Percentiles rank a stretch among this genome's conserved stretches.
These are phyloP conservation scores for Brachionus rotundiformis DNA, from an alignment of 1,140 invertebrate genomes.

Conservation along the genomic window DNA sequence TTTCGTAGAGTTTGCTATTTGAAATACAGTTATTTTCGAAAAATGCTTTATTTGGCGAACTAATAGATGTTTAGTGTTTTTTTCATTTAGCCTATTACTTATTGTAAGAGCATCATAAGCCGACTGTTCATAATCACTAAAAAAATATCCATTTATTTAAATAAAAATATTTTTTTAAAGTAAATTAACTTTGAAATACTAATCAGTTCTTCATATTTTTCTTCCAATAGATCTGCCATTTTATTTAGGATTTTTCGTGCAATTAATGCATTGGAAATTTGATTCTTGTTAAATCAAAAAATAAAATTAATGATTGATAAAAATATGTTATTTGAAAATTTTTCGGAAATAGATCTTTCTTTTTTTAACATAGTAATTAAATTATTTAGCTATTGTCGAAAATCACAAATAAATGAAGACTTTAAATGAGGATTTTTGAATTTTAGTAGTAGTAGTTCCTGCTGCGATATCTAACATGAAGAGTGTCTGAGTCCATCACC, in stretches of 20 bases:
- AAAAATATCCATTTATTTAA: no score
- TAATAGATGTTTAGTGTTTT: conserved; percentile 24
- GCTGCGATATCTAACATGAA: no score
- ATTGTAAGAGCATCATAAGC: neutral
- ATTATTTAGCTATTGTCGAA: no score
- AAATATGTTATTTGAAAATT: neutral
- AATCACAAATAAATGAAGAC: no score
- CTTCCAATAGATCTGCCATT: conserved; percentile 15
- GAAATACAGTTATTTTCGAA: neutral
- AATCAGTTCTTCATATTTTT: neutral
- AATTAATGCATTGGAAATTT: conserved; percentile 18
- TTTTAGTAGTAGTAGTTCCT: no score
- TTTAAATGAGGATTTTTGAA: no score
- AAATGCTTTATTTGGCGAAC: neutral
- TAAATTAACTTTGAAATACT: neutral
- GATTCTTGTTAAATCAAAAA: neutral
- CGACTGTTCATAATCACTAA: neutral
- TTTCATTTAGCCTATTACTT: neutral
- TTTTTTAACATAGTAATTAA: no score
- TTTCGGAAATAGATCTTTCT: no score
- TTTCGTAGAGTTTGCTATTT: conserved; percentile 2
- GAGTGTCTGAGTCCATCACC: no score
- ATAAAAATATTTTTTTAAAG: no score
- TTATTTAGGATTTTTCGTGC: conserved; percentile 24
- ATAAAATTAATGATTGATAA: no score